A percentile compares a stretch with the other conserved stretches of the same genome.
phyloP scores from a whole-genome alignment of 1,140 invertebrate genomes.

The Sarcophaga bullata region DNA sequence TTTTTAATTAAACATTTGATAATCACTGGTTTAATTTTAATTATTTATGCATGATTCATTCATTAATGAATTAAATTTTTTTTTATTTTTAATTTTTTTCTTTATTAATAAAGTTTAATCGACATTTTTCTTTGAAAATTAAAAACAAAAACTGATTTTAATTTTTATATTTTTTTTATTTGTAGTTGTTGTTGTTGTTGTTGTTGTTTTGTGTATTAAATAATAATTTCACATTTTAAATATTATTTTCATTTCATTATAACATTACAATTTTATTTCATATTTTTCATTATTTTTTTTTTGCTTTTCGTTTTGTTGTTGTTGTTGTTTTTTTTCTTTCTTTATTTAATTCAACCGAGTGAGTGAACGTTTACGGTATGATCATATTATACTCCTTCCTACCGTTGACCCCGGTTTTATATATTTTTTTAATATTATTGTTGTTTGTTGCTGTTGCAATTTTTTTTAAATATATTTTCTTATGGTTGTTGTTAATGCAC shows the following conservation, averaged over 20 bases:
- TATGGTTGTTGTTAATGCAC: slow-evolving; percentile 38
- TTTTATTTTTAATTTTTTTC: too few species aligned
- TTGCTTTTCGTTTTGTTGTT: slow-evolving; percentile 11
- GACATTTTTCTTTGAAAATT: too few species aligned
- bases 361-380: slow-evolving; percentile 23
- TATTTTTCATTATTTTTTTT: neutral
- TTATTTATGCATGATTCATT: neutral
- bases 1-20: neutral
- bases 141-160: too few species aligned
- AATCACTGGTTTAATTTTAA: neutral
- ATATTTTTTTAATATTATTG: slow-evolving; percentile 22
- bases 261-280: too few species aligned
- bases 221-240: too few species aligned
- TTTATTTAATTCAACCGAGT: neutral
- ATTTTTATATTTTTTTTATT: too few species aligned
- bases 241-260: too few species aligned
- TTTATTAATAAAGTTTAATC: too few species aligned
- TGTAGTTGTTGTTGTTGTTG: too few species aligned
- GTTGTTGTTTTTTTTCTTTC: slow-evolving; percentile 3
- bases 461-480: neutral
- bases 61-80: too few species aligned
- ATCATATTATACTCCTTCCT: slow-evolving; percentile 38
- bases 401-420: slow-evolving; percentile 42
- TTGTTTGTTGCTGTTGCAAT: neutral
- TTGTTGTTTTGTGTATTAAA: too few species aligned